Conservation (phyloP, 2,797 vertebrate species). For the Darevskia mixta region DNA sequence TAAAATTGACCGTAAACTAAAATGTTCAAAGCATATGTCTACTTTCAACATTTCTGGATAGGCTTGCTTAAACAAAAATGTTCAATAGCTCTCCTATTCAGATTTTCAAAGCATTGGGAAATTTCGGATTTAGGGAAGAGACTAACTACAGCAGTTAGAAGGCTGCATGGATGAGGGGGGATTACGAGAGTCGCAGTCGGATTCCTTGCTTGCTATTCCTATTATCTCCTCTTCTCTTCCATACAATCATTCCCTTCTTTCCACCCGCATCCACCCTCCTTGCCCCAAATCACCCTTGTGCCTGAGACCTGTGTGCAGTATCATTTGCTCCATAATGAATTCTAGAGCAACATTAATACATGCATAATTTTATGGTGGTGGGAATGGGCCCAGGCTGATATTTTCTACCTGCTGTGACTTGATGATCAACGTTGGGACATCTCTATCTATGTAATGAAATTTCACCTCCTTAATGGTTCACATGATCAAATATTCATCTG, state of each 20-base stretch:
- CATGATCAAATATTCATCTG: constrained; percentile 82
- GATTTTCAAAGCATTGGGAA: no score
- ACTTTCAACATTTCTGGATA: no score
- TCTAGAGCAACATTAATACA: constrained; percentile 86
- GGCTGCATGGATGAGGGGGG: no score
- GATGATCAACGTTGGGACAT: constrained; percentile 85
- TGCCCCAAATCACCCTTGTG: constrained; percentile 50
- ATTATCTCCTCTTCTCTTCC: background rate
- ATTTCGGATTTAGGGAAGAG: no score
- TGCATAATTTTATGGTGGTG: constrained; percentile 83
- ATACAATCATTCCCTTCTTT: constrained; percentile 1
- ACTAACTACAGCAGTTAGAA: no score
- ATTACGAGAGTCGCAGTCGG: no score
- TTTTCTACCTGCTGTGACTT: constrained; percentile 87
- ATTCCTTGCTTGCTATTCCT: background rate
- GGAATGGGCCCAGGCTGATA: constrained; percentile 81
- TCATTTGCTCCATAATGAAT: constrained; percentile 85
- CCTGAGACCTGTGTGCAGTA: constrained; percentile 77
- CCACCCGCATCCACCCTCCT: background rate
- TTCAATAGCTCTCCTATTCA: no score
- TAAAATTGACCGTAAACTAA: no score
- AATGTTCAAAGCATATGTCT: no score
- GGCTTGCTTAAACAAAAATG: no score
- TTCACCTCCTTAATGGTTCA: constrained; percentile 82
- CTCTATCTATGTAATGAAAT: constrained; percentile 88